phyloP scores from a whole-genome alignment of 2,888 invertebrate species.

The Drymonia ruficornis region DNA sequence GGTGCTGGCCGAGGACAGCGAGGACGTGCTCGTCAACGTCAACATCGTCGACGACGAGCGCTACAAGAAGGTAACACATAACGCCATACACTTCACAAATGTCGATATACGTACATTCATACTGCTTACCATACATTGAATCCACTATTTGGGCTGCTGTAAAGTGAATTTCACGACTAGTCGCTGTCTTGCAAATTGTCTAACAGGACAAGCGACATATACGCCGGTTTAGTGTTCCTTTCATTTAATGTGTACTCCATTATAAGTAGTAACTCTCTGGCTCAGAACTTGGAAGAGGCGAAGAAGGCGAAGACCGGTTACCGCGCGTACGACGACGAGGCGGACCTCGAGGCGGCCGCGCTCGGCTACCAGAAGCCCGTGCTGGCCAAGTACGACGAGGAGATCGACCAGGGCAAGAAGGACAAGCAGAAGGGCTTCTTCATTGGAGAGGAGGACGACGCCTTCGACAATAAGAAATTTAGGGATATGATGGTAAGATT shows the following conservation, averaged over 20 bases:
- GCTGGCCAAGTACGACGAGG: slow-evolving; percentile 97
- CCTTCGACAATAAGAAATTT: slow-evolving; percentile 81
- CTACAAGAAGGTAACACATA: slow-evolving; percentile 87
- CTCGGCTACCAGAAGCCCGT: slow-evolving; percentile 87
- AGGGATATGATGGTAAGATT: slow-evolving; percentile 68
- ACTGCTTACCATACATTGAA: too few species aligned
- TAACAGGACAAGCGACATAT: too few species aligned
- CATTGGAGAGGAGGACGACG: slow-evolving; percentile 88
- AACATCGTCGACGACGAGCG: slow-evolving; percentile 94
- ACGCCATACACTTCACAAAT: not conserved
- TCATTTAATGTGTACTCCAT: too few species aligned
- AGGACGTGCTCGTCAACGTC: slow-evolving; percentile 96
- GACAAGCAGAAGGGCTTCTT: slow-evolving; percentile 88
- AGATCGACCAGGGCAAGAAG: slow-evolving; percentile 87
- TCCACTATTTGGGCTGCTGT: too few species aligned
- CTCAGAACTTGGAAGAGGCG: slow-evolving; percentile 91
- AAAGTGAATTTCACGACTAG: too few species aligned
- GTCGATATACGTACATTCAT: too few species aligned
- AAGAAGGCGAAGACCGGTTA: slow-evolving; percentile 93
- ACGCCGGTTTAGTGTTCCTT: too few species aligned
- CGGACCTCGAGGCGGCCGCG: slow-evolving; percentile 88
- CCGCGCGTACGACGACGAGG: slow-evolving; percentile 93
- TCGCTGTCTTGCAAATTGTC: too few species aligned
- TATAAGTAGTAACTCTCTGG: not conserved
- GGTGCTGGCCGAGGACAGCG: slow-evolving; percentile 92